phyloP scores from a whole-genome alignment of 1,140 invertebrate genomes.

The Euura lappo region DNA sequence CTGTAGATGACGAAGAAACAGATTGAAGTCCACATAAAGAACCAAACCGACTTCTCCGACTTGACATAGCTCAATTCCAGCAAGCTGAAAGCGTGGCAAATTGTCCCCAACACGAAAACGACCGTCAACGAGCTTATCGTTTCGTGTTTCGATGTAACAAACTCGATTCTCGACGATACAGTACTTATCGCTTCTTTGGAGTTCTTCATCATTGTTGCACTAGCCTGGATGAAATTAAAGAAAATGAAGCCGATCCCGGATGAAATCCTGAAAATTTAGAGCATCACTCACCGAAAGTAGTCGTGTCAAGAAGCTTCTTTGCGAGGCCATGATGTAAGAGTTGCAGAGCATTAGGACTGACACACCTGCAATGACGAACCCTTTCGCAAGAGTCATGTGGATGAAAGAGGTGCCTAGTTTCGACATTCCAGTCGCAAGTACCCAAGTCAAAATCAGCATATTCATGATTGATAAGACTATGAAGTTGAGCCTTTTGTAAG shows the following conservation, averaged over 20 bases:
- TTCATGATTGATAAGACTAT: neutral
- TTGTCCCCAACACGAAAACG: slow-evolving; percentile 13
- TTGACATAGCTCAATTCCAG: slow-evolving; percentile 81
- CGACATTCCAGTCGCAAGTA: slow-evolving; percentile 5
- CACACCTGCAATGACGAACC: neutral
- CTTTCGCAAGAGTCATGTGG: neutral
- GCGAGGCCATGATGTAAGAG: slow-evolving; percentile 5
- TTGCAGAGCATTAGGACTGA: neutral
- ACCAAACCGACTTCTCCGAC: slow-evolving; percentile 89
- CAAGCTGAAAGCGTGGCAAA: slow-evolving; percentile 33
- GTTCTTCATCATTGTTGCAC: neutral
- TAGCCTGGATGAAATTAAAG: neutral
- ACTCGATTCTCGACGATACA: neutral
- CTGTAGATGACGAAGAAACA: slow-evolving; percentile 19
- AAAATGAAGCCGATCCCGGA: neutral
- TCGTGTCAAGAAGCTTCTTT: neutral
- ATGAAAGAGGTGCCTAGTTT: slow-evolving; percentile 6
- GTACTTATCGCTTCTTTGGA: slow-evolving; percentile 1
- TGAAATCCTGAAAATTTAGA: neutral
- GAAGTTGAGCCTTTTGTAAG: neutral
- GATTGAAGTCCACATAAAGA: slow-evolving; percentile 69
- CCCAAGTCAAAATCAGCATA: neutral
- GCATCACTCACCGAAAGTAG: neutral
- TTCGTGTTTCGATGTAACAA: neutral
- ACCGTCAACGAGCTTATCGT: neutral